Conservation (phyloP, 1,140 invertebrate genomes). For the Orchesella cincta region DNA sequence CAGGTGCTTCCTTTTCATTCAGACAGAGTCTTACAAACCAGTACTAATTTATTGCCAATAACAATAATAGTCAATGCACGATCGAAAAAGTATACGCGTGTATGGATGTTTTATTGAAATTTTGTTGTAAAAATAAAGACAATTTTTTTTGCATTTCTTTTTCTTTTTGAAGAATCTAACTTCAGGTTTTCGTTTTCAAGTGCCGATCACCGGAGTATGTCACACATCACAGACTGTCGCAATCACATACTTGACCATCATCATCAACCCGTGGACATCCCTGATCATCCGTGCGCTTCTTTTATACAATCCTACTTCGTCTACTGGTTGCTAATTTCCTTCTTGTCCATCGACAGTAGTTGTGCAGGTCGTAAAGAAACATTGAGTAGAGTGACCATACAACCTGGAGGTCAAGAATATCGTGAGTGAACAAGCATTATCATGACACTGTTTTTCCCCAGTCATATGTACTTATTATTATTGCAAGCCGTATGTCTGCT, state of each 20-base stretch:
- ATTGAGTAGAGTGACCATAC: background rate
- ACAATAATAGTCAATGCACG: background rate
- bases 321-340: background rate
- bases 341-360: background rate
- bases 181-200: background rate
- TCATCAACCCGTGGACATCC: background rate
- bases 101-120: too few relatives aligned
- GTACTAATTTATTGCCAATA: too few relatives aligned
- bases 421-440: background rate
- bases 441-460: background rate
- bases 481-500: background rate
- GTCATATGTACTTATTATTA: constrained; percentile 8
- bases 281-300: background rate
- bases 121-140: background rate
- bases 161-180: background rate
- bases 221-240: background rate
- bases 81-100: too few relatives aligned
- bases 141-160: background rate
- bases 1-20: too few relatives aligned
- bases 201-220: constrained; percentile 16
- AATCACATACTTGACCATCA: constrained; percentile 8
- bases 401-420: constrained; percentile 26
- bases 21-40: too few relatives aligned
- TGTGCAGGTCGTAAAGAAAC: background rate
- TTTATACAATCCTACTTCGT: background rate